Evolutionary conservation across 2,113 vertebrate genomes (phyloP).

Genomic region (Gorsachius goisagi): DNA sequence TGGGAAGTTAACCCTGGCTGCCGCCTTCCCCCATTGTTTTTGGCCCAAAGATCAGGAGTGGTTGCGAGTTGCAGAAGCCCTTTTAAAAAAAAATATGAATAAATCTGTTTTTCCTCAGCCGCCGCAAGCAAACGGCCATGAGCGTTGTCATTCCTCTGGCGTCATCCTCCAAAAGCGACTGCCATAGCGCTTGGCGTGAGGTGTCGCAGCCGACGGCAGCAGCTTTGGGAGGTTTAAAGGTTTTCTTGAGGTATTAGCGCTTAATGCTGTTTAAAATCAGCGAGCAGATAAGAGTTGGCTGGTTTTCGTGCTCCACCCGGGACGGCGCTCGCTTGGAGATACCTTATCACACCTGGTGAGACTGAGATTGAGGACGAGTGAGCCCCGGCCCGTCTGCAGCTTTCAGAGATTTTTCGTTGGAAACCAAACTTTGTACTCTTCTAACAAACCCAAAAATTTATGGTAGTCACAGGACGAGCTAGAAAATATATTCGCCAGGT

Average conservation of each 20-base stretch:
- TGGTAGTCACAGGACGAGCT: background rate
- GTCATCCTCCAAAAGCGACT: fast-evolving
- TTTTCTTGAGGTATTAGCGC: background rate
- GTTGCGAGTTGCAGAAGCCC: fast-evolving
- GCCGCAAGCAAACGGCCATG: fast-evolving
- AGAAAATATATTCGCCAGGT: background rate
- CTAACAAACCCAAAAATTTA: background rate
- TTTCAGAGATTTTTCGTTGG: background rate
- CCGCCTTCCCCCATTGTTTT: background rate
- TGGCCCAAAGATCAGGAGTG: background rate
- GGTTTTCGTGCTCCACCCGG: fast-evolving
- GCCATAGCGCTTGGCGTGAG: fast-evolving
- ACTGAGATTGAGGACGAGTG: fast-evolving
- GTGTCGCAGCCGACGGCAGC: fast-evolving
- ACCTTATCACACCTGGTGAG: fast-evolving
- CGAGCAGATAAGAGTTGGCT: fast-evolving
- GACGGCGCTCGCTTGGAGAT: fast-evolving
- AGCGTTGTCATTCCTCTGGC: fast-evolving
- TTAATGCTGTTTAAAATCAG: background rate
- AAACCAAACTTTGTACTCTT: background rate
- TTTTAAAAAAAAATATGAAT: fast-evolving
- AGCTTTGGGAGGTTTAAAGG: fast-evolving
- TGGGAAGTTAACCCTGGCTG: background rate
- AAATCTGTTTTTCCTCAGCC: fast-evolving
- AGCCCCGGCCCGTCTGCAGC: fast-evolving